Conservation (phyloP, 2,888 invertebrate species). For the Lycia hirtaria region DNA sequence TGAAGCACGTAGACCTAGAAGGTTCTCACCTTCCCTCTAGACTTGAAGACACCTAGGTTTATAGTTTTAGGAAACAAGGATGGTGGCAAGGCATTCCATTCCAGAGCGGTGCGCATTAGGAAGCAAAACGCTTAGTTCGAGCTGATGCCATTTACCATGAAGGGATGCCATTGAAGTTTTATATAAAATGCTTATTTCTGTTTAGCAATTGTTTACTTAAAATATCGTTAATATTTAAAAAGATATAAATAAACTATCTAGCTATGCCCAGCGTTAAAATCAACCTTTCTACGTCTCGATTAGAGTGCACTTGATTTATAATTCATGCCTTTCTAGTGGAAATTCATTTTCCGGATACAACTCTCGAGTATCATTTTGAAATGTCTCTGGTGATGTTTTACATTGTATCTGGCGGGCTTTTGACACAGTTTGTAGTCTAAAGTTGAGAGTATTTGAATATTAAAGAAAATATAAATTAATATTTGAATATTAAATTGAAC, state of each 20-base stretch:
- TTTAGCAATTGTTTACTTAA: too few species aligned
- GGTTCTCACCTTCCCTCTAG: too few species aligned
- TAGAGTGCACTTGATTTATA: constrained; percentile 21
- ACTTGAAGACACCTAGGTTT: too few species aligned
- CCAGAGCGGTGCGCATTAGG: not conserved
- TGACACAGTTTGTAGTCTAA: too few species aligned
- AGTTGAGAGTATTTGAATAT: not conserved
- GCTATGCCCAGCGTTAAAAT: not conserved
- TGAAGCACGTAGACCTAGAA: too few species aligned
- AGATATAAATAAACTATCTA: not conserved
- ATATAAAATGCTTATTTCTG: too few species aligned
- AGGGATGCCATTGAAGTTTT: too few species aligned
- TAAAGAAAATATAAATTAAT: too few species aligned
- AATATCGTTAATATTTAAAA: not conserved
- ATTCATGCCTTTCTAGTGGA: constrained; percentile 7
- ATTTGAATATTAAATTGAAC: not conserved
- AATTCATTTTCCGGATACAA: constrained; percentile 6
- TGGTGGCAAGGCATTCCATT: too few species aligned
- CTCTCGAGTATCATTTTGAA: not conserved
- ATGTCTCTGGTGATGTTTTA: not conserved
- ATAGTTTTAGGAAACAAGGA: too few species aligned
- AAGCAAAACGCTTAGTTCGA: not conserved
- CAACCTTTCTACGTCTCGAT: constrained; percentile 1
- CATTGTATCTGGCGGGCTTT: not conserved
- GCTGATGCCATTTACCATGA: too few species aligned